Evolutionary conservation across 1,140 invertebrate genomes (phyloP), one percentile per base, ranked within the genome.

Genomic region (Cryptotermes secundus): DNA sequence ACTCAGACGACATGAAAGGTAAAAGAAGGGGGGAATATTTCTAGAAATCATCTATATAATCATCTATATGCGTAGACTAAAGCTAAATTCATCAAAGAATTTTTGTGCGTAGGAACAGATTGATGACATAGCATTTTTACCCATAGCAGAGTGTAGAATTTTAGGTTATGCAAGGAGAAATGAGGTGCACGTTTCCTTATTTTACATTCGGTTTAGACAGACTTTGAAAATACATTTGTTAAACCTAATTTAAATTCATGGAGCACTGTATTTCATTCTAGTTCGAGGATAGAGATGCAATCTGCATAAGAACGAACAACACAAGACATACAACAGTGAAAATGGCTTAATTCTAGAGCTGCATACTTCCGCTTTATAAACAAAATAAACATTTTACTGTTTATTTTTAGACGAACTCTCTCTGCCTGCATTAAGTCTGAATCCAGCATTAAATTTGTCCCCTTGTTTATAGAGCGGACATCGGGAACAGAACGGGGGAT

Each of bases 341-440:
- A 72, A 31, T 72, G 59, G 59, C 59, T 72, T 72, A 72, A 72
- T 72, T 72, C 59, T 72, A 72, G 59, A n/a, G 16, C 59, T 31
- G 59, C 59, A 72, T 31, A 7, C 1, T 72, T 72, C 59, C 59
- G 31, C 59, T 72, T 72, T 72, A 72, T 72, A 72, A 72, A 72
- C 59, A 72, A 72, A 72, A 31, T 72, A 72, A 72, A 72, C 59
- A 72, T 2, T 72, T 72, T 72, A 16, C 4, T 72, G 59, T 72
- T 72, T 31, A 72, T 72, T 72, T 72, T 72, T 72, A 14, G 14
- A 31, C 59, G 2, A 10, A 31, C 59, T 72, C 59, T 72, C n/a
- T 72, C 59, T 65, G 19, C 26, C n/a, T n/a, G 59, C 59, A 72
- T 72, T 72, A 72, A 72, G 59, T 9, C 14, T n/a, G 59, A 7